These are phyloP conservation scores for Odocoileus virginianus DNA, from an alignment of 2,113 vertebrate species.

Conservation along the genomic window DNA sequence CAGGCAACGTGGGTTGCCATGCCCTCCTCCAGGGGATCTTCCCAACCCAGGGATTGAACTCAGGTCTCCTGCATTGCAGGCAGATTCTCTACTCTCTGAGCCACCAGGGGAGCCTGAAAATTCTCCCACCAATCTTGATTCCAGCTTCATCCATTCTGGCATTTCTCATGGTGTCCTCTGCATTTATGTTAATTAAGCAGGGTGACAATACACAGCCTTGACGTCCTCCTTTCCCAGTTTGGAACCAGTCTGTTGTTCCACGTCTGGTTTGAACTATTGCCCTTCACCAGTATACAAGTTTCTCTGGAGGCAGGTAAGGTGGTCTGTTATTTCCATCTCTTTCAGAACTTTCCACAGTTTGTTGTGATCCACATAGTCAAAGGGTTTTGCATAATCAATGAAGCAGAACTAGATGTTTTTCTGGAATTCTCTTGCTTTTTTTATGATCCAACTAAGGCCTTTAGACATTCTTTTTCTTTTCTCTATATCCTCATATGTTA, in stretches of 20 bases:
- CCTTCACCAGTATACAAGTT: neutral
- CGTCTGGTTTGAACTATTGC: neutral
- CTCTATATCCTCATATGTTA: rapidly evolving
- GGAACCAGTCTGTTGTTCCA: neutral
- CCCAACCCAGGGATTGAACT: neutral
- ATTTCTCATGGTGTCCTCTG: neutral
- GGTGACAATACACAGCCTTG: neutral
- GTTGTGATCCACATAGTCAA: neutral
- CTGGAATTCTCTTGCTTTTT: neutral
- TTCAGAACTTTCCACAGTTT: neutral
- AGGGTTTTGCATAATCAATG: rapidly evolving
- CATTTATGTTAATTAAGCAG: neutral
- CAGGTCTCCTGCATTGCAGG: neutral
- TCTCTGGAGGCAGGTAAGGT: neutral
- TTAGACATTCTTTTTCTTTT: neutral
- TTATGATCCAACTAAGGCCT: neutral
- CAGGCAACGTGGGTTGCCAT: neutral
- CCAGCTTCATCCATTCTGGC: neutral
- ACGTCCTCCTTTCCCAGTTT: neutral
- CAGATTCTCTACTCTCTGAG: neutral
- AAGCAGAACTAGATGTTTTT: neutral
- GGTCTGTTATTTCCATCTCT: neutral
- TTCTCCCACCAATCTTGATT: neutral
- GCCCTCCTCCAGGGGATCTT: neutral
- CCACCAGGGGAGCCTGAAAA: neutral